Evolutionary conservation across 2,888 invertebrate genomes (phyloP), one percentile per base, ranked within the genome.

Genomic region (Tupiocoris notatus): DNA sequence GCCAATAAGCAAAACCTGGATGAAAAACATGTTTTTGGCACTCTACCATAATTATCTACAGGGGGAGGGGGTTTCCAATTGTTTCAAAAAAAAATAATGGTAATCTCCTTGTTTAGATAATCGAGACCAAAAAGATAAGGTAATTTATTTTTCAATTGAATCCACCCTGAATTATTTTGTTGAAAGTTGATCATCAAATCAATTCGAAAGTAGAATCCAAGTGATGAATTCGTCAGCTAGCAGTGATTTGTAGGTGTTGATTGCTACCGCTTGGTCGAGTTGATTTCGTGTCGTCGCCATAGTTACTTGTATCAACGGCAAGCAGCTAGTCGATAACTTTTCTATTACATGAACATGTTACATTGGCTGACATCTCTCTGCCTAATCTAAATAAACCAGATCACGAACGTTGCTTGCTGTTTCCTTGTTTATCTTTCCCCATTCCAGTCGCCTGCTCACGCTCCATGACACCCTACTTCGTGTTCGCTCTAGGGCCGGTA

Each of bases 401-500:
- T 39, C 39, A 39, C 39, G 39, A 39, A 39, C 39, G 12, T 39
- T 39, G 39, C 12, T 39, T 39, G 12, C 12, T 39, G 39, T 12
- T 39, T 39, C 39, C 39, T 39, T 12, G 39, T n/a, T n/a, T 54
- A 54, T 54, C 16, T 54, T 54, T 7, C 7, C 16, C 54, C 7
- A 54, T 54, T 7, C 20, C 39, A 24, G 17, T 20, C 24, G 23
- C 25, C 9, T 65, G 67, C 21, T 20, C 67, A 67, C 56, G 0
- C 57, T 21, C 67, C 67, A 56, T 67, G 21, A 67, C 67, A 9
- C 57, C 66, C 56, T 56, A 20, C 7, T 1, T 39, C 39, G 39
- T n/a, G n/a, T 39, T 39, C 39, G 39, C 12, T 3, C 12, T 39
- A 39, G 39, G 39, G 12, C 6, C 39, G 39, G 39, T 39, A 12